Evolutionary conservation across 1,140 invertebrate species (phyloP), one percentile per base, ranked within the genome.

Genomic region (Calliopsis andreniformis): DNA sequence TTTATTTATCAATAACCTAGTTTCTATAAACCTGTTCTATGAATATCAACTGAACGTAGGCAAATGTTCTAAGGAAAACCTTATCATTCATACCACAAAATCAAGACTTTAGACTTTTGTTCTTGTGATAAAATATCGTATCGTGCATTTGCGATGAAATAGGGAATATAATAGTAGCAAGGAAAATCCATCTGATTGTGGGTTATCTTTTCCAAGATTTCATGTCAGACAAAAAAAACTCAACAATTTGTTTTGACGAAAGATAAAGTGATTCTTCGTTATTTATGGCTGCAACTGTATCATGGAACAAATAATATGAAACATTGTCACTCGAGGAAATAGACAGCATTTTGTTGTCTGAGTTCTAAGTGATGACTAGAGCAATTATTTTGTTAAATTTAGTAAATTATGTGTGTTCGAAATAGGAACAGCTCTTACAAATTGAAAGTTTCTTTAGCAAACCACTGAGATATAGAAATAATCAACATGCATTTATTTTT

Each of bases 61-160:
- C 14, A 30, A 23, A 30, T 14, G 35, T 18, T 12, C 14, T 28
- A 42, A 53, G 20, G 23, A 43, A 14, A 23, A 43, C 4, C 20
- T 75, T 75, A 75, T 75, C 71, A 45, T 47, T 14, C 35, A 39
- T 39, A 5, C 35, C 10, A 53, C 6, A 47, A 70, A 70, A 63
- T 72, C 53, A 10, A 51, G 4, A 10, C 23, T 49, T 18, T 6
- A 49, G 2, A 16, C 58, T 62, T 35, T 8, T 51, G 23, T 53
- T 72, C 32, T 28, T 30, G 39, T 67, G 62, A 75, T 56, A 45
- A 35, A 43, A 39, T 5, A 8, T 12, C 5, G 1, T 2, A n/a
- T n/a, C n/a, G n/a, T n/a, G n/a, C n/a, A n/a, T n/a, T n/a, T n/a
- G n/a, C n/a, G n/a, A n/a, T n/a, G n/a, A n/a, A n/a, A n/a, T n/a